Evolutionary conservation across 2,113 vertebrate genomes (phyloP).

Genomic region (Silurus glanis): DNA sequence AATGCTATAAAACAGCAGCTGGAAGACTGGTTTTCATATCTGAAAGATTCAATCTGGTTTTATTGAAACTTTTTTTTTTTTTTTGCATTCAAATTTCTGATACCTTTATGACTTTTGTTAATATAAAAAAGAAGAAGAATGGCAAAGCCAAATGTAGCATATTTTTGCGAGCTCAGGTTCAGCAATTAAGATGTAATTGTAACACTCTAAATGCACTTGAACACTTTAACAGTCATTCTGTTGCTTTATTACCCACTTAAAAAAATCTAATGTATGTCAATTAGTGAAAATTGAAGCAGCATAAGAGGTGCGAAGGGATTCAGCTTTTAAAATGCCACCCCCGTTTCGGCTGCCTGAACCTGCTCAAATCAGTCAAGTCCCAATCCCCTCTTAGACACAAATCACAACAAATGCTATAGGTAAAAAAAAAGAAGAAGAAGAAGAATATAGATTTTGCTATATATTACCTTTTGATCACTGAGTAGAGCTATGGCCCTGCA

Average conservation of each 20-base stretch:
- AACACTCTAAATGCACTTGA: slow-evolving; percentile 1
- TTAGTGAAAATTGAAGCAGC: neutral
- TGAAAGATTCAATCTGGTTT: neutral
- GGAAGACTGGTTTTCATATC: neutral
- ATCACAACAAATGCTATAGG: slow-evolving; percentile 10
- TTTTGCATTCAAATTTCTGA: neutral
- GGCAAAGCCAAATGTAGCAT: neutral
- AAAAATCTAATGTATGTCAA: neutral
- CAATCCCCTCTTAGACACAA: neutral
- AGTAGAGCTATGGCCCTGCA: slow-evolving; percentile 13
- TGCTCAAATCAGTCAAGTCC: neutral
- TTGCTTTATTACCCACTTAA: neutral
- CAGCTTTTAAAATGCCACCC: neutral
- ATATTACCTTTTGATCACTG: slow-evolving; percentile 52
- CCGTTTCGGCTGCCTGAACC: neutral
- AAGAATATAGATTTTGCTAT: neutral
- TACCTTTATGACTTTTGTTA: neutral
- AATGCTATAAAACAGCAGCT: neutral
- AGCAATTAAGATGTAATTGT: neutral
- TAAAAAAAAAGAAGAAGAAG: slow-evolving; percentile 19
- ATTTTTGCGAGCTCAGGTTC: neutral
- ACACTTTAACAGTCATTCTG: neutral
- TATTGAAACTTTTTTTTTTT: neutral
- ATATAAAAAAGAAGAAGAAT: neutral
- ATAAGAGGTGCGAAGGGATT: neutral